These are phyloP conservation scores for Sciaenops ocellatus DNA, from an alignment of 2,797 vertebrate genomes.

Conservation along the genomic window DNA sequence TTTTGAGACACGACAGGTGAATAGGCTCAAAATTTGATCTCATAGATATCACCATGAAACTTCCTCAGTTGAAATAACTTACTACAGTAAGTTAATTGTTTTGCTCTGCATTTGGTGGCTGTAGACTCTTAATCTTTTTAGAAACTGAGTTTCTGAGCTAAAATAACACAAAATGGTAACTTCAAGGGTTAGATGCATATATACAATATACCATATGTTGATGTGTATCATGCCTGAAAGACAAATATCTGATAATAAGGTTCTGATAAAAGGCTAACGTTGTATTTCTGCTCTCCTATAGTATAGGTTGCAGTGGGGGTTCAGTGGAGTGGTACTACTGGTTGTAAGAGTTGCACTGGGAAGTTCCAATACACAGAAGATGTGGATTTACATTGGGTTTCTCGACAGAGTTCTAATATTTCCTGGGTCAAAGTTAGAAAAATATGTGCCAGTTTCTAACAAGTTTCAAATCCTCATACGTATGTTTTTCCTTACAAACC, in stretches of 20 bases:
- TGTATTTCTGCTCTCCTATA: neutral
- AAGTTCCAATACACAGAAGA: neutral
- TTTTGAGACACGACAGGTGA: too few relatives aligned
- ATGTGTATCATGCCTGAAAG: too few relatives aligned
- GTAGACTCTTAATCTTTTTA: too few relatives aligned
- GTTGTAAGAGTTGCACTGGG: neutral
- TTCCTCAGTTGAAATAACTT: too few relatives aligned
- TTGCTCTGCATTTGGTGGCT: too few relatives aligned
- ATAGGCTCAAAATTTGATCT: too few relatives aligned
- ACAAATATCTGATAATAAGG: neutral
- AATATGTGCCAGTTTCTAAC: neutral
- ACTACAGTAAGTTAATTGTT: too few relatives aligned
- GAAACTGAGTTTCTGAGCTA: too few relatives aligned
- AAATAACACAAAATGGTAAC: too few relatives aligned
- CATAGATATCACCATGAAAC: too few relatives aligned
- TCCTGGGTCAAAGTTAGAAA: constrained; percentile 16
- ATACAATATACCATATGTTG: too few relatives aligned
- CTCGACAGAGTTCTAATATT: neutral
- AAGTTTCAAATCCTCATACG: constrained; percentile 11
- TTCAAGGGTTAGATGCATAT: too few relatives aligned
- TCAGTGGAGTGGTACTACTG: neutral
- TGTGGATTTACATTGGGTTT: neutral
- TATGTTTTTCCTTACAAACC: constrained; percentile 26
- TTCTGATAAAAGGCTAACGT: neutral
- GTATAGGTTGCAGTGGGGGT: neutral